Conservation (phyloP, 2,113 vertebrate species). For the Papio anubis region DNA sequence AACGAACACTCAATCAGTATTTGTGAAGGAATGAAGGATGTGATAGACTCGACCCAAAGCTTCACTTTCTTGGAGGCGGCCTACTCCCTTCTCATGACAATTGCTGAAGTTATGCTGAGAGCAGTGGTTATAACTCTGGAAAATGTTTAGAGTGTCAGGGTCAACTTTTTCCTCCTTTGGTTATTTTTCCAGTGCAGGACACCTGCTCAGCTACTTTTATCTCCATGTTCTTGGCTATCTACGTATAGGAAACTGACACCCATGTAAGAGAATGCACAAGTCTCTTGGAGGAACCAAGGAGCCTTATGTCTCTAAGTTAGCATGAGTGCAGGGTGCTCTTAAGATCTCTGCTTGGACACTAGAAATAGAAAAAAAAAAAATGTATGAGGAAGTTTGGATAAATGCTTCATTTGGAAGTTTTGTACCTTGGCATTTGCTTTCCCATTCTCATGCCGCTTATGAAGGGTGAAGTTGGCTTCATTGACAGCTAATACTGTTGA, state of each 20-base stretch:
- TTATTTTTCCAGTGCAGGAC: neutral
- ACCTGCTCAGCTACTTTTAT: neutral
- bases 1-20: neutral
- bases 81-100: neutral
- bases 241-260: neutral
- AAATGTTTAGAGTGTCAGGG: neutral
- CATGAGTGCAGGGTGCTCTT: neutral
- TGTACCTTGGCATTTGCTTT: neutral
- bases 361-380: neutral
- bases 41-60: neutral
- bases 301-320: neutral
- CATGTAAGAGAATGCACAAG: neutral
- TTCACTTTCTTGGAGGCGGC: neutral
- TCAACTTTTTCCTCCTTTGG: neutral
- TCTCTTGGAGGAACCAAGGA: neutral
- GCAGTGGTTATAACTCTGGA: neutral
- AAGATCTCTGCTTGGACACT: neutral
- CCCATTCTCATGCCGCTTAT: neutral
- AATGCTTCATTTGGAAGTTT: neutral
- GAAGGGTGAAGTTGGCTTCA: neutral
- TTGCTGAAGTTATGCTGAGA: neutral
- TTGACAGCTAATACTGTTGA: neutral
- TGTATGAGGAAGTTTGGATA: neutral
- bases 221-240: neutral
- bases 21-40: neutral